These are phyloP conservation scores for Aradophagus sp. DNA, from an alignment of 1,140 invertebrate genomes.

Conservation along the genomic window DNA sequence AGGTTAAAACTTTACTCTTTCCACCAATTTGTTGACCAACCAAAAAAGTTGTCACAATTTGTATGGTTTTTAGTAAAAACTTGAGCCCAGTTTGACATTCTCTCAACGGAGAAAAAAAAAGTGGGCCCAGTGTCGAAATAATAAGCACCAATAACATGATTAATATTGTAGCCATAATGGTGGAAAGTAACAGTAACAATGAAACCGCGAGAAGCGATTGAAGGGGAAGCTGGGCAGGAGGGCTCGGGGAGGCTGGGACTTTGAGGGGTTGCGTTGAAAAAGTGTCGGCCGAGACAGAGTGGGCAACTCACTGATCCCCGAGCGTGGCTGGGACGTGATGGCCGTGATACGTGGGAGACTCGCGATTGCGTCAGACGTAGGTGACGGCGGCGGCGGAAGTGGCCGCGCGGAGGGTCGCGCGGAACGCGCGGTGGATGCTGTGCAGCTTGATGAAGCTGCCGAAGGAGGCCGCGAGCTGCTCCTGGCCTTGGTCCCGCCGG, in stretches of 20 bases:
- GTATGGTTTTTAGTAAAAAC: too few species aligned
- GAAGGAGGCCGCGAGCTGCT: constrained; percentile 29
- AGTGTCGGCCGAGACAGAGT: constrained; percentile 1
- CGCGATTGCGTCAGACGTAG: constrained; percentile 60
- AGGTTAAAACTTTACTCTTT: too few species aligned
- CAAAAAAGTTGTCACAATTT: too few species aligned
- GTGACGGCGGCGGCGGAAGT: constrained; percentile 57
- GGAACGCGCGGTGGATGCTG: constrained; percentile 61
- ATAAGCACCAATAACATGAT: too few species aligned
- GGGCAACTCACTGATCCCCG: constrained; percentile 50
- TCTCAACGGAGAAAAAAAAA: too few species aligned
- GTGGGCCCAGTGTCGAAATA: too few species aligned
- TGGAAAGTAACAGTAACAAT: not conserved
- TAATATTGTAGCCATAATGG: too few species aligned
- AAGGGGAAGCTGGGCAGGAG: not conserved
- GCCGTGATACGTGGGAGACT: constrained; percentile 35
- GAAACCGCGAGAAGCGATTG: not conserved
- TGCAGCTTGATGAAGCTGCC: constrained; percentile 61
- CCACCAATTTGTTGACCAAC: too few species aligned
- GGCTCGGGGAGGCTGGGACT: too few species aligned
- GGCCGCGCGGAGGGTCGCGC: constrained; percentile 58
- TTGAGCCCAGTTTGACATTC: too few species aligned
- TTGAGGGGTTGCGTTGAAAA: not conserved
- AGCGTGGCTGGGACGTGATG: constrained; percentile 29
- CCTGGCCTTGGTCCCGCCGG: constrained; percentile 19